Percentiles rank a stretch among this genome's conserved stretches.
Evolutionary conservation across 2,797 vertebrate genomes (phyloP).

Genomic region (Helarctos malayanus): DNA sequence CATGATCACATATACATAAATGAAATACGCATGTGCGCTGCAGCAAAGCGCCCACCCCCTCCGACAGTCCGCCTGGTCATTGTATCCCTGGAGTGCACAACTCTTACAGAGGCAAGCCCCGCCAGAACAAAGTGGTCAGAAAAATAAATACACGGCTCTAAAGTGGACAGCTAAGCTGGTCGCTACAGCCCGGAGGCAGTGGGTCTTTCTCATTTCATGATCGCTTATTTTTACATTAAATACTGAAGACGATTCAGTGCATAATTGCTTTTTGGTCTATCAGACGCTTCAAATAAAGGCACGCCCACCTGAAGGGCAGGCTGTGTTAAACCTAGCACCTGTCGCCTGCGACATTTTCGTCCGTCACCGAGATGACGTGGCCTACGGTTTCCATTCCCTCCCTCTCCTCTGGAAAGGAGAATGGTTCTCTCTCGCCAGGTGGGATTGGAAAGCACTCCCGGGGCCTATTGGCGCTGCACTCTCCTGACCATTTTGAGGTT

Average conservation of each 20-base stretch:
- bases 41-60: neutral
- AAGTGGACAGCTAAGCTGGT: neutral
- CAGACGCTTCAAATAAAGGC: neutral
- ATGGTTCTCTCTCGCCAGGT: neutral
- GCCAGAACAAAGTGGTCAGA: conserved; percentile 75
- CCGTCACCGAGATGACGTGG: neutral
- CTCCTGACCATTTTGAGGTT: neutral
- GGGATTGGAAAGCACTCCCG: neutral
- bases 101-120: neutral
- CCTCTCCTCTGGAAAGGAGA: neutral
- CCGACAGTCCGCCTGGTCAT: neutral
- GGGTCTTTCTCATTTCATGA: neutral
- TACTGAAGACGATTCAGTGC: neutral
- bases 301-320: neutral
- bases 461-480: rapidly evolving
- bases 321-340: neutral
- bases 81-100: neutral
- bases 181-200: neutral
- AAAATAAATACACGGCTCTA: conserved; percentile 59
- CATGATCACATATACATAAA: neutral
- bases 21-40: neutral
- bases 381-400: neutral
- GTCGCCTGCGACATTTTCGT: neutral
- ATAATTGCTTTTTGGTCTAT: neutral
- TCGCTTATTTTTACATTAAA: neutral